Evolutionary conservation across 2,113 vertebrate genomes (phyloP), one percentile per base, ranked within the genome.

Genomic region (Rhinolophus sinicus): DNA sequence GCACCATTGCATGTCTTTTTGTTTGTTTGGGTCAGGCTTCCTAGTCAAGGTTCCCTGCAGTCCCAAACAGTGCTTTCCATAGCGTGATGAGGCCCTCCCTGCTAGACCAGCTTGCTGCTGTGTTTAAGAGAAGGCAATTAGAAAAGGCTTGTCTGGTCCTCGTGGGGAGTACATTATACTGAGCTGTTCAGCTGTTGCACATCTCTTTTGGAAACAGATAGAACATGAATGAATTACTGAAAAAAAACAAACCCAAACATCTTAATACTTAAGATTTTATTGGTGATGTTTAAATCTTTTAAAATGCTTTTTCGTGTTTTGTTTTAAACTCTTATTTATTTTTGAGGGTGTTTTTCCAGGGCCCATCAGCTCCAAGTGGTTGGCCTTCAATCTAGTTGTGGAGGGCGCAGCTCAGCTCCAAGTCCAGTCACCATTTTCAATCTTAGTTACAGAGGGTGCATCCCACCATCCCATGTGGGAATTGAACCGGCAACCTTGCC

Each of bases 161-260:
- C n/a, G 0, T 3, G 26, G n/a, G 58, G 22, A 40, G 40, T 18
- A 2, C 8, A 14, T 10, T 12, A 22, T 21, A 30, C 18, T 11
- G 11, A 24, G 52, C 8, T n/a, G 38, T 54, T 52, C 70, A 80
- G 47, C 76, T 26, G 5, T 44, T 33, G 54, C 5, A 54, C 0
- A 12, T 81, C 50, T 72, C 84, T 60, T 70, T 44, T 76, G 87
- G 30, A 69, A 64, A 3, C 5, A 69, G 69, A 10, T 64, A 18
- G 38, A 35, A 38, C 16, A 16, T 13, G 50, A 15, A 44, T 15
- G 33, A 82, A 40, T 33, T 26, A 67, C 69, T 52, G 33, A 52
- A 44, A 54, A 47, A 50, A 56, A 38, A 52, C 0, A 6, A 14
- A 75, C 24, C 40, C 72, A 47, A 76, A 81, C 14, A 40, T 64